phyloP scores from a whole-genome alignment of 2,797 vertebrate genomes.

The Pseudotriccus pelzelni region DNA sequence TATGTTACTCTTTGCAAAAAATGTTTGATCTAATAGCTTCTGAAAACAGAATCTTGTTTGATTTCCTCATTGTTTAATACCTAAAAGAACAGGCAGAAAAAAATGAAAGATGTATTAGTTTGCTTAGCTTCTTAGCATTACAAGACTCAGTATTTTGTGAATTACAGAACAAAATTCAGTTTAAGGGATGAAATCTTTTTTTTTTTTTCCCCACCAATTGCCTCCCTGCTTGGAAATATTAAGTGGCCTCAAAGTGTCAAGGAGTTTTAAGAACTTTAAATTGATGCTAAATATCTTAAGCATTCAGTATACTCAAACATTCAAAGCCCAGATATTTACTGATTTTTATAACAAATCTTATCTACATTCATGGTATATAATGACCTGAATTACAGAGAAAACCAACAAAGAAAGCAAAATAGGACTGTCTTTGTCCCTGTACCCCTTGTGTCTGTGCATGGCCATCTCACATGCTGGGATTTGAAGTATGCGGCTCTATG shows the following conservation, averaged over 20 bases:
- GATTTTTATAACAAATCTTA: not conserved
- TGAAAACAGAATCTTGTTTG: slow-evolving; percentile 28
- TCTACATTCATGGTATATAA: not conserved
- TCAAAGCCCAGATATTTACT: not conserved
- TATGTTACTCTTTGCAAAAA: slow-evolving; percentile 47
- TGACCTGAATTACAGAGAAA: not conserved
- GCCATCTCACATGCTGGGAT: not conserved
- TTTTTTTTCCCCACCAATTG: not conserved
- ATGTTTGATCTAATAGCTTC: slow-evolving; percentile 51
- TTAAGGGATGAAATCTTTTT: not conserved
- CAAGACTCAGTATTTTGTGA: not conserved
- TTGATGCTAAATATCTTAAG: not conserved
- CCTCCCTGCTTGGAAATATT: not conserved
- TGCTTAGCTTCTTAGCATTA: slow-evolving; percentile 17
- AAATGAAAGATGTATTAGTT: not conserved
- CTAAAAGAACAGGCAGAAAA: slow-evolving; percentile 35
- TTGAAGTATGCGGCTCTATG: not conserved
- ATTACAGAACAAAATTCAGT: not conserved
- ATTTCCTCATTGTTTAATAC: slow-evolving; percentile 4
- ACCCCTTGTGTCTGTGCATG: not conserved
- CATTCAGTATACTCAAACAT: not conserved
- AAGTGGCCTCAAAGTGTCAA: not conserved
- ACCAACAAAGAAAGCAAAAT: not conserved
- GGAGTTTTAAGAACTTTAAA: not conserved
- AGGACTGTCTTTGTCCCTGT: not conserved